Evolutionary conservation across 2,888 invertebrate genomes (phyloP).

Genomic region (Deilephila elpenor): DNA sequence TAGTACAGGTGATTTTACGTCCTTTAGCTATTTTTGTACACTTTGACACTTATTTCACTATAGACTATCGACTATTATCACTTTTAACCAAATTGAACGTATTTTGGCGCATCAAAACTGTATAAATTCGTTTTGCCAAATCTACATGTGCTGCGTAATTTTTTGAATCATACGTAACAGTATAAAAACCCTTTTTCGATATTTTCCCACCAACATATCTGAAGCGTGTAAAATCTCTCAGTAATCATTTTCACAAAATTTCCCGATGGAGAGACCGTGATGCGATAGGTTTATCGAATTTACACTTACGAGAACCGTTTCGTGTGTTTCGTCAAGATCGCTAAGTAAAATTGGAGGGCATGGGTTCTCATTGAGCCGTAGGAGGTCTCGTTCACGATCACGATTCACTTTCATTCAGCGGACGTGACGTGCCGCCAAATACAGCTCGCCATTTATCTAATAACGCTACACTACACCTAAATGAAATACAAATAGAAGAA

Average conservation of each 20-base stretch:
- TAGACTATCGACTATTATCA: not conserved
- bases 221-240: not conserved
- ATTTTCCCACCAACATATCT: not conserved
- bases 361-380: slow-evolving; percentile 56
- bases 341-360: slow-evolving; percentile 50
- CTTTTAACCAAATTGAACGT: not conserved
- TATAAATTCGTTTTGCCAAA: not conserved
- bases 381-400: slow-evolving; percentile 57
- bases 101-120: not conserved
- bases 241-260: slow-evolving; percentile 6
- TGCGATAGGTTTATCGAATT: slow-evolving; percentile 23
- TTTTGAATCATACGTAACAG: too few species aligned
- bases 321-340: slow-evolving; percentile 23
- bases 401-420: slow-evolving; percentile 66
- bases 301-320: slow-evolving; percentile 27
- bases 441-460: slow-evolving; percentile 68
- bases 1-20: not conserved
- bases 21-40: not conserved
- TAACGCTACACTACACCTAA: slow-evolving; percentile 44
- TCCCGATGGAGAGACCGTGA: not conserved
- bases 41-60: not conserved
- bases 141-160: too few species aligned
- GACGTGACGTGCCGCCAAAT: slow-evolving; percentile 68
- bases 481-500: slow-evolving; percentile 31
- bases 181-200: not conserved